Percentiles rank a stretch among this genome's conserved stretches.
These are phyloP conservation scores for Poecilia gillii DNA, from an alignment of 2,797 vertebrate species.

Conservation along the genomic window DNA sequence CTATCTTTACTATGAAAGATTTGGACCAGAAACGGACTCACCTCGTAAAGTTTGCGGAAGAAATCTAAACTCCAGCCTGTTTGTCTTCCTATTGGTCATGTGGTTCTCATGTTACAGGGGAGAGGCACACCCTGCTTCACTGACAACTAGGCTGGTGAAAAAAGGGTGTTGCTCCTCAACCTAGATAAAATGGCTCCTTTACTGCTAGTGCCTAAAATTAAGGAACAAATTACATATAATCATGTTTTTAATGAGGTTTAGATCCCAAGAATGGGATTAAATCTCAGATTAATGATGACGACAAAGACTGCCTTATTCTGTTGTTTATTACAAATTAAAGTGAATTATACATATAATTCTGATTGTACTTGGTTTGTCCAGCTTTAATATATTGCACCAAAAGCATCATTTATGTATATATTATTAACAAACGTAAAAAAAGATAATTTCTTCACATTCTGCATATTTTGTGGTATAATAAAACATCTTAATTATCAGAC, in stretches of 20 bases:
- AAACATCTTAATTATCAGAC: neutral
- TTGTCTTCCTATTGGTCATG: conserved; percentile 62
- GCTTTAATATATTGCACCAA: neutral
- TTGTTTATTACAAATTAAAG: conserved; percentile 67
- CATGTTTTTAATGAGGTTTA: neutral
- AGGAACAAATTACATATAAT: neutral
- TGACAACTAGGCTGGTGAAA: neutral
- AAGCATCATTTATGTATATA: neutral
- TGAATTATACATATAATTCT: conserved; percentile 21
- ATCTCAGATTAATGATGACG: neutral
- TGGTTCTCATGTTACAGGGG: conserved; percentile 43
- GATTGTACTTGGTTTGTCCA: conserved; percentile 8
- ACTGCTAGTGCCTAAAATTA: conserved; percentile 17
- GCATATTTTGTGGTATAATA: too few relatives aligned
- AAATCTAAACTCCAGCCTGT: conserved; percentile 35
- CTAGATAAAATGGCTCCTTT: conserved; percentile 30
- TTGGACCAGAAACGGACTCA: conserved; percentile 62
- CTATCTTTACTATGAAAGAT: neutral
- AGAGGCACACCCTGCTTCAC: conserved; percentile 54
- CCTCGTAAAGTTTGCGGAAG: conserved; percentile 66
- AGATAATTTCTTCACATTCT: neutral
- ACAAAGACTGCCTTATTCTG: conserved; percentile 28
- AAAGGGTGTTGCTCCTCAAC: conserved; percentile 17
- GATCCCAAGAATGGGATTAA: neutral
- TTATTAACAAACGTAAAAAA: neutral